phyloP scores from a whole-genome alignment of 2,797 vertebrate genomes.

The Sardinella longiceps region DNA sequence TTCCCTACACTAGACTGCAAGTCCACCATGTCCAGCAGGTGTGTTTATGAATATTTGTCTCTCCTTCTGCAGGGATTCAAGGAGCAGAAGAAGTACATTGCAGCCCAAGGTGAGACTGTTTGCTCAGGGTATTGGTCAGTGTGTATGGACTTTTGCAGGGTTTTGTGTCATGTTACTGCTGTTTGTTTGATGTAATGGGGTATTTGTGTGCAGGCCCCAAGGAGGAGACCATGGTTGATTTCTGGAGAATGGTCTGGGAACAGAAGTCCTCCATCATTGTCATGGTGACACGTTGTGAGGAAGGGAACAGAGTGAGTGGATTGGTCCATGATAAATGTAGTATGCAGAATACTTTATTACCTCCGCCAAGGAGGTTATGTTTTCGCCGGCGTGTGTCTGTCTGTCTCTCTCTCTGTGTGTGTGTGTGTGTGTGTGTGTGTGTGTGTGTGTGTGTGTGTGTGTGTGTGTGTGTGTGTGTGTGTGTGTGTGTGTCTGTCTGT shows the following conservation, averaged over 20 bases:
- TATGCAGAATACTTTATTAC: neutral
- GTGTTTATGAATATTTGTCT: neutral
- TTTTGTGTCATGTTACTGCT: neutral
- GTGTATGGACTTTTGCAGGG: too few species aligned
- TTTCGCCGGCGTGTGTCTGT: too few species aligned
- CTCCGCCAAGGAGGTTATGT: too few species aligned
- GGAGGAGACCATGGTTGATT: conserved; percentile 90
- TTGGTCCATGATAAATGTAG: neutral
- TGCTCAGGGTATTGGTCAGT: neutral
- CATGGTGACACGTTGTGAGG: conserved; percentile 97
- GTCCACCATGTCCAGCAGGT: neutral
- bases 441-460: too few species aligned
- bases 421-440: too few species aligned
- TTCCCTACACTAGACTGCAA: neutral
- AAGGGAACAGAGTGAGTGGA: conserved; percentile 87
- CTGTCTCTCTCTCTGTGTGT: too few species aligned
- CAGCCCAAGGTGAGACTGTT: conserved; percentile 88
- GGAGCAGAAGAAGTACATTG: conserved; percentile 94
- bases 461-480: too few species aligned
- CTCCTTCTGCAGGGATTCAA: conserved; percentile 87
- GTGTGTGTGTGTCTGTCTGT: too few species aligned
- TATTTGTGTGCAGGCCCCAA: conserved; percentile 81
- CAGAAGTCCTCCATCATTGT: conserved; percentile 95
- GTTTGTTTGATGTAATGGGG: neutral
- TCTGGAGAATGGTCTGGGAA: conserved; percentile 99